Evolutionary conservation across 2,113 vertebrate species (phyloP), one percentile per base, ranked within the genome.

Genomic region (Neotoma lepida): DNA sequence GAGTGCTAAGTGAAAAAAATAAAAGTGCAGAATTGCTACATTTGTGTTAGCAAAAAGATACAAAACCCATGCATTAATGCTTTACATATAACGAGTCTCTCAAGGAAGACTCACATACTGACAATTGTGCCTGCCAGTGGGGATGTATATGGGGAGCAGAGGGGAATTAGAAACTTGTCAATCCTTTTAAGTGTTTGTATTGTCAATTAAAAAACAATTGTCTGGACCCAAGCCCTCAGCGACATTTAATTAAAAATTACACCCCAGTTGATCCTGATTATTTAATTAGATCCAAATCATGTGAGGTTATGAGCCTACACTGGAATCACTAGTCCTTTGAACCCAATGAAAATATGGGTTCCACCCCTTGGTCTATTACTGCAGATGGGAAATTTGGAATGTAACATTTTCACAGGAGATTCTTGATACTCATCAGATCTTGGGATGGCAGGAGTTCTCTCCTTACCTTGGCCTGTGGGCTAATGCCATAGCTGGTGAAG

Each of bases 381-480:
- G 77, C 35, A 70, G 26, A 85, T 10, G 10, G 30, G 68, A n/a
- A 86, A 70, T 73, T 49, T 76, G n/a, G 33, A 86, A 64, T 5
- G 18, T 35, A 82, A 56, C 8, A 51, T n/a, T 89, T 95, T n/a
- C 89, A 74, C 54, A 49, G 58, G 68, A 76, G 56, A n/a, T 2
- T 76, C 41, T 61, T 39, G 85, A n/a, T 39, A 39, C 30, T 28
- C 3, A 51, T 24, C 70, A 51, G 33, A 81, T 64, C 94, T 2
- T 77, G 66, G 82, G 44, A 44, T 26, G 33, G n/a, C 2, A 44
- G 15, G 9, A 1, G 20, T 1, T 6, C 1, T 39, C 88, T 22
- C 64, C 88, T 95, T 98, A 99, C 99, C 99, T 99, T 99, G 94
- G 99, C 99, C 96, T 99, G 99, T 9, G 99, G 99, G 95, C 99